Evolutionary conservation across 1,140 invertebrate genomes (phyloP), one percentile per base, ranked within the genome.

Genomic region (Drosophila rufa): DNA sequence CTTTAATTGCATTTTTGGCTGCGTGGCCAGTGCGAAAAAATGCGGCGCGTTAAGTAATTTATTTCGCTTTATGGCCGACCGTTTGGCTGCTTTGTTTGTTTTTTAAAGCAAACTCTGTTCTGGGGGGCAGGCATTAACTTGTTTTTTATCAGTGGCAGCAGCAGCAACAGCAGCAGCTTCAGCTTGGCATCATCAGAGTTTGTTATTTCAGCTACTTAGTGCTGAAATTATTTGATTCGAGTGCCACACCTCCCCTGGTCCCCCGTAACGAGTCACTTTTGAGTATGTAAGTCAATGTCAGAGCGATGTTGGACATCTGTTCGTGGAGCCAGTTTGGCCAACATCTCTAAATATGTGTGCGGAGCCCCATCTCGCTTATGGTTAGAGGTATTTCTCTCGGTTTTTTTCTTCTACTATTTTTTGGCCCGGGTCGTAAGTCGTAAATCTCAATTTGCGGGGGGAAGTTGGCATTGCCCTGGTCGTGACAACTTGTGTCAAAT

Each of bases 1-100:
- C 59, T 79, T 82, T 82, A 82, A 82, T 82, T 82, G 75, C 80
- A 82, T 65, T 82, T 82, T 79, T 75, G 68, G 68, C 80, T 58
- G 58, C 67, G 48, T 66, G 45, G 46, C 60, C 67, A 73, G 67
- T 79, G 61, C 77, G 67, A 79, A 79, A 67, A 81, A 82, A 60
- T 82, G 70, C 55, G 76, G 46, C 56, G 77, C 77, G 75, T 79
- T 83, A 67, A 75, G 76, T 79, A 82, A 83, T 82, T 83, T 83
- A 80, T 73, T 74, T 79, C 61, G 75, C 67, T 80, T 79, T 67
- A 80, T 79, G 75, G 78, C 43, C 68, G 38, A 51, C 36, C 56
- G 9, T 11, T 36, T 36, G 9, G 33, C 9, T 11, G 65, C 51
- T 55, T 45, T 79, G 59, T 78, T 64, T 51, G 59, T 50, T 70